phyloP scores from a whole-genome alignment of 2,888 invertebrate species.

The Allacma fusca region DNA sequence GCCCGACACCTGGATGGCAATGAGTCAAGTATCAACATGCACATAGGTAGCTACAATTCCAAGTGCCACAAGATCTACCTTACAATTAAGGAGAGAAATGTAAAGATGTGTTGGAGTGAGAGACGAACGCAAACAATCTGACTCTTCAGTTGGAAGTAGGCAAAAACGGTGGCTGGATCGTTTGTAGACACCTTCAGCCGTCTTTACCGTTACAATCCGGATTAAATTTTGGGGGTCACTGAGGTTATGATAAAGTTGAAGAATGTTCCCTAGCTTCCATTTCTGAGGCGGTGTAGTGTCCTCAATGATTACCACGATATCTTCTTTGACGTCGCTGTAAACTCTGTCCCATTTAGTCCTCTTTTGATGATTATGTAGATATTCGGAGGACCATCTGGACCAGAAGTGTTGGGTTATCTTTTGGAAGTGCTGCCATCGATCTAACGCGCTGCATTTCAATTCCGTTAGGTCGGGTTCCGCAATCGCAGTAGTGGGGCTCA shows the following conservation, averaged over 20 bases:
- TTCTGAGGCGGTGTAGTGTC: constrained; percentile 56
- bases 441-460: neutral
- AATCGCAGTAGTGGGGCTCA: constrained; percentile 21
- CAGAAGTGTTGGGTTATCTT: constrained; percentile 44
- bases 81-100: too few species aligned
- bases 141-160: too few species aligned
- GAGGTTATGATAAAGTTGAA: constrained; percentile 54
- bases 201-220: too few species aligned
- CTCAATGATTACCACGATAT: constrained; percentile 61
- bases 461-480: constrained; percentile 31
- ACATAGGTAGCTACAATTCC: too few species aligned
- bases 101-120: too few species aligned
- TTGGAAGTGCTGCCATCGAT: constrained; percentile 35
- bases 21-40: too few species aligned
- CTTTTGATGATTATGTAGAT: constrained; percentile 33
- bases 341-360: constrained; percentile 41
- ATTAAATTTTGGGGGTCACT: too few species aligned
- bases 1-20: too few species aligned
- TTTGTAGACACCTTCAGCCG: too few species aligned
- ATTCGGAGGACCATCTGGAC: constrained; percentile 43
- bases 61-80: too few species aligned
- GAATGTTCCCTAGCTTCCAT: constrained; percentile 61
- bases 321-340: neutral
- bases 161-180: too few species aligned
- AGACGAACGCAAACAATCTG: too few species aligned